Evolutionary conservation across 1,140 invertebrate genomes (phyloP).

Genomic region (Diabrotica virgifera): DNA sequence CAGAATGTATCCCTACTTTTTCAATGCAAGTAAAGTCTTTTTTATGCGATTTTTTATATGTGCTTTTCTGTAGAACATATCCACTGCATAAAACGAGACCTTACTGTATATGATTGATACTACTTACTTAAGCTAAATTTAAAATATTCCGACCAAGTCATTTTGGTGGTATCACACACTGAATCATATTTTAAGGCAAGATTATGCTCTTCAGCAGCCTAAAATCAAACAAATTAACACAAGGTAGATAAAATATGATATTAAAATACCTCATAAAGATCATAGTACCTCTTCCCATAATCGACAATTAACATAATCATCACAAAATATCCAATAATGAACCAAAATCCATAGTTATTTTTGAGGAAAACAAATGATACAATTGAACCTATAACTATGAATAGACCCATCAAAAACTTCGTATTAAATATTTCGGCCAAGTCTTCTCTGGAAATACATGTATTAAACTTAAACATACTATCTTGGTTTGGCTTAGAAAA

Average conservation of each 20-base stretch:
- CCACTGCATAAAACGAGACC: too few species aligned
- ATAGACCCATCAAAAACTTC: too few species aligned
- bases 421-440: too few species aligned
- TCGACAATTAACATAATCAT: slow-evolving; percentile 25
- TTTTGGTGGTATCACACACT: slow-evolving; percentile 25
- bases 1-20: too few species aligned
- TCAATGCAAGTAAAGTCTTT: too few species aligned
- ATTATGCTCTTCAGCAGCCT: slow-evolving; percentile 31
- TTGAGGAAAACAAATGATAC: slow-evolving; percentile 23
- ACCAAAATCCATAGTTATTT: slow-evolving; percentile 25
- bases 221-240: slow-evolving; percentile 7
- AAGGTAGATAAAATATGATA: background rate
- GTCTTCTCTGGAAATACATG: slow-evolving; percentile 3
- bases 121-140: slow-evolving; percentile 24
- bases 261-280: slow-evolving; percentile 23
- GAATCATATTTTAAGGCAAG: slow-evolving; percentile 20
- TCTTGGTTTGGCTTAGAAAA: slow-evolving; percentile 22
- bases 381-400: slow-evolving; percentile 16
- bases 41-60: too few species aligned
- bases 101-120: too few species aligned
- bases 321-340: slow-evolving; percentile 24
- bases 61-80: too few species aligned
- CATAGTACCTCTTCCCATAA: slow-evolving; percentile 24
- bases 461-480: slow-evolving; percentile 12
- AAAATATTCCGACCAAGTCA: slow-evolving; percentile 25